These are phyloP conservation scores for Entomyzon cyanotis DNA, from an alignment of 2,113 vertebrate genomes.

Conservation along the genomic window DNA sequence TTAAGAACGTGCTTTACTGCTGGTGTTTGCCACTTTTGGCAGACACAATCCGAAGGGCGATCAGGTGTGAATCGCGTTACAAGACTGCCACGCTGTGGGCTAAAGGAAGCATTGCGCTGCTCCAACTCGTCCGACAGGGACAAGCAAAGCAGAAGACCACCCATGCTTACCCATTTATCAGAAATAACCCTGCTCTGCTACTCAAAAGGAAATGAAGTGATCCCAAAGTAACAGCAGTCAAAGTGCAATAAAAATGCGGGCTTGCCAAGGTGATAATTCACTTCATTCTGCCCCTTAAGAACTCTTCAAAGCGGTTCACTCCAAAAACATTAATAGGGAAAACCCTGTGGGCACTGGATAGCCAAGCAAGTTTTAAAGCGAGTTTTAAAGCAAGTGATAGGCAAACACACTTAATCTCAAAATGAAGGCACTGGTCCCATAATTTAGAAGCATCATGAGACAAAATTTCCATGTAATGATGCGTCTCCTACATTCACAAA, in stretches of 20 bases:
- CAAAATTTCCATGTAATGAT: background rate
- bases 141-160: rapidly evolving
- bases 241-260: background rate
- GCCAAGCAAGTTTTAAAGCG: no score
- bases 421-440: background rate
- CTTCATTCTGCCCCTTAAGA: background rate
- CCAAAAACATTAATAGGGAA: background rate
- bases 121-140: background rate
- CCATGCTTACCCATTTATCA: background rate
- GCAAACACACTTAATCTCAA: background rate
- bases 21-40: rapidly evolving
- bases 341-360: background rate
- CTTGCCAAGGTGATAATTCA: background rate
- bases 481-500: background rate
- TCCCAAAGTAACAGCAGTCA: background rate
- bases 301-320: background rate
- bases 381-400: background rate
- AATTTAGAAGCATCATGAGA: background rate
- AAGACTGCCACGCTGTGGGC: conserved; percentile 54
- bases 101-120: background rate
- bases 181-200: background rate
- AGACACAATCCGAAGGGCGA: background rate
- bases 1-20: background rate
- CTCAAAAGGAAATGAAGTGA: background rate
- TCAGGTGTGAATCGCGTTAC: background rate